Evolutionary conservation across 2,113 vertebrate genomes (phyloP), one percentile per base, ranked within the genome.

Genomic region (Lynx canadensis): DNA sequence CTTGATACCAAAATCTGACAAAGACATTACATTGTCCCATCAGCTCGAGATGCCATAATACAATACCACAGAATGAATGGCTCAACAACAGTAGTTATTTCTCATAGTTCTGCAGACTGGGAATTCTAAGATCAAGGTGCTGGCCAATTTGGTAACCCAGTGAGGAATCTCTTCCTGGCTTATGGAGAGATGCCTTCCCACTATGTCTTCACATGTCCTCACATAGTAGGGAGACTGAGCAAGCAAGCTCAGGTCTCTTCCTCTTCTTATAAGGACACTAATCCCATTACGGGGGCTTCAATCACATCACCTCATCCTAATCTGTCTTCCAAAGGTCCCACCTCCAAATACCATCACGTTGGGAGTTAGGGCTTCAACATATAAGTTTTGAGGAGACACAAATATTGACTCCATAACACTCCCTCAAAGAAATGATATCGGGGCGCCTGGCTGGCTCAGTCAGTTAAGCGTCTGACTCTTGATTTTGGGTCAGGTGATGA

Each of bases 1-100:
- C 85, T 87, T 89, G 16, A 84, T 45, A 89, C 65, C 48, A 84
- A 95, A 89, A 69, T 84, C 69, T 63, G 21, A 79, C 69, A 74
- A 90, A 71, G 63, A 25, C 18, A 52, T 29, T 63, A 82, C 18
- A 29, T 5, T 38, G 33, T 27, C 31, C 31, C 38, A 76, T 76
- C 57, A 92, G 60, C 50, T 94, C 29, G 16, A 2, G 18, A 29
- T 80, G 38, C 41, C 52, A 74, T 81, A 81, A 76, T 36, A 66
- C 80, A 94, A 71, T 14, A 80, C 14, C 29, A 79, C 14, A 73
- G n/a, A 71, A 68, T 55, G n/a, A 23, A n/a, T 85, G 73, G n/a
- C n/a, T 92, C 78, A 71, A 78, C 15, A 48, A 23, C 4, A 52
- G 25, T 76, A 88, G 69, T 88, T 92, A 79, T 41, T 95, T 92